These are phyloP conservation scores for Orussus abietinus DNA, from an alignment of 1,140 invertebrate genomes.

Conservation along the genomic window DNA sequence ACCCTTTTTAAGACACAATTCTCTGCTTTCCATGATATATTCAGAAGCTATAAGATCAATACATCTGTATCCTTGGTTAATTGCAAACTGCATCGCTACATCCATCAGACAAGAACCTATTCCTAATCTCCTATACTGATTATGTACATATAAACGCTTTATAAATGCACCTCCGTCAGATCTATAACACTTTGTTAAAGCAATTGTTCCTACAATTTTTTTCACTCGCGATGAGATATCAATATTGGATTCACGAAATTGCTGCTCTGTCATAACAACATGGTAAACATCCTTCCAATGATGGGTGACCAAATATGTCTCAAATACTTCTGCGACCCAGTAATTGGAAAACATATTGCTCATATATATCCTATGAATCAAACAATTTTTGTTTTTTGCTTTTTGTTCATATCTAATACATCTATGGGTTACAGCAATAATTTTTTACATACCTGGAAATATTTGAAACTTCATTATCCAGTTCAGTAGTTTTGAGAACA, in stretches of 20 bases:
- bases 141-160: conserved; percentile 50
- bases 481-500: conserved; percentile 43
- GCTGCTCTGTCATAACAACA: conserved; percentile 40
- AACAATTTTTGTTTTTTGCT: no score
- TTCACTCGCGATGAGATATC: conserved; percentile 33
- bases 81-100: conserved; percentile 51
- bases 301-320: conserved; percentile 33
- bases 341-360: conserved; percentile 52
- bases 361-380: conserved; percentile 46
- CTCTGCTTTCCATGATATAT: conserved; percentile 51
- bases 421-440: background rate
- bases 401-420: conserved; percentile 9
- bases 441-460: conserved; percentile 37
- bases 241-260: conserved; percentile 37
- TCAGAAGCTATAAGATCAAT: conserved; percentile 54
- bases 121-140: conserved; percentile 48
- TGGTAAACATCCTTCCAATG: conserved; percentile 36
- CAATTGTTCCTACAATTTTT: conserved; percentile 52
- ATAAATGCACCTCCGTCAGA: conserved; percentile 54
- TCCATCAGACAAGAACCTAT: conserved; percentile 49
- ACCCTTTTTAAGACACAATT: conserved; percentile 54
- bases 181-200: conserved; percentile 44
- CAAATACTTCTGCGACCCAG: conserved; percentile 54
- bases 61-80: conserved; percentile 48
- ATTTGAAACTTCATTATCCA: conserved; percentile 47